These are phyloP conservation scores for Pelobates cultripes DNA, from an alignment of 2,797 vertebrate species.

Conservation along the genomic window DNA sequence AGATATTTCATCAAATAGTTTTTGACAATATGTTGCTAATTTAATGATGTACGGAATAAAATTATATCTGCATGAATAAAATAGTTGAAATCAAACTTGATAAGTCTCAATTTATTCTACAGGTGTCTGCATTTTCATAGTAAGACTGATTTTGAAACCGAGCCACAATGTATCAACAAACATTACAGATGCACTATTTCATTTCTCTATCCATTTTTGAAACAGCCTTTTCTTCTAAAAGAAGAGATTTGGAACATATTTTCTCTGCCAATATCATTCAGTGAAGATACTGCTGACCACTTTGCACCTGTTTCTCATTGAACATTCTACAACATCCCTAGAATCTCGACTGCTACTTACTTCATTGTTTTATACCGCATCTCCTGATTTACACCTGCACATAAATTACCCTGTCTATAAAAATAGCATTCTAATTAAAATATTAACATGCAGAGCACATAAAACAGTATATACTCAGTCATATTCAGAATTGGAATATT, in stretches of 20 bases:
- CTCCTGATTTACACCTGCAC: no score
- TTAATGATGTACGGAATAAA: no score
- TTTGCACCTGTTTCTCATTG: slow-evolving; percentile 3
- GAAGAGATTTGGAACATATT: slow-evolving; percentile 1
- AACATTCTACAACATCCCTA: not conserved
- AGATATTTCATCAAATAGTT: no score
- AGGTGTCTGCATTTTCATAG: not conserved
- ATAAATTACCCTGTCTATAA: no score
- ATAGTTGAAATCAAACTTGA: not conserved
- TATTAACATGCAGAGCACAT: no score
- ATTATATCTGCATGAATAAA: not conserved
- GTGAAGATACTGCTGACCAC: not conserved
- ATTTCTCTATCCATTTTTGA: slow-evolving; percentile 14
- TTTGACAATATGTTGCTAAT: no score
- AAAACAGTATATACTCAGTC: no score
- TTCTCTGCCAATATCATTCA: slow-evolving; percentile 4
- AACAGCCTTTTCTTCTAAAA: slow-evolving; percentile 2
- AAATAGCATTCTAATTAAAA: no score
- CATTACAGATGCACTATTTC: not conserved
- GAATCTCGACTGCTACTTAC: not conserved
- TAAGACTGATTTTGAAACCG: not conserved
- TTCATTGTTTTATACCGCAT: not conserved
- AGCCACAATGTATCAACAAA: not conserved
- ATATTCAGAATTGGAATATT: no score
- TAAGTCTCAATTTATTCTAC: not conserved